phyloP scores from a whole-genome alignment of 2,113 vertebrate genomes.

The Ellobius talpinus region DNA sequence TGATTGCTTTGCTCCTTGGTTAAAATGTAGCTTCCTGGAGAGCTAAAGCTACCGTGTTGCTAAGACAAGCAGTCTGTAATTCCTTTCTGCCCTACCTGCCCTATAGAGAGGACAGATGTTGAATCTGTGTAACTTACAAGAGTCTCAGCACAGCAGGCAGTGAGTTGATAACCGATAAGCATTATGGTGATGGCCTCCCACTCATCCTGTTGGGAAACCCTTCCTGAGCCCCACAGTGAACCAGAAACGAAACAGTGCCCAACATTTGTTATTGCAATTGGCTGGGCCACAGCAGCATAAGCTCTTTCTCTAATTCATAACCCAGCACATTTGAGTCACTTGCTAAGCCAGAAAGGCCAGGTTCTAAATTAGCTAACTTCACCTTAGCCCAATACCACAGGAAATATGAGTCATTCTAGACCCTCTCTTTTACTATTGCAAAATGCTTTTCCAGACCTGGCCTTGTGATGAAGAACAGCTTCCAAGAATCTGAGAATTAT shows the following conservation, averaged over 20 bases:
- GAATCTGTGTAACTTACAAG: background rate
- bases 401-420: background rate
- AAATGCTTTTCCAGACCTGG: slow-evolving; percentile 1
- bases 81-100: slow-evolving; percentile 2
- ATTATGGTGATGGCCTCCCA: background rate
- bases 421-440: background rate
- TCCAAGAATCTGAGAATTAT: background rate
- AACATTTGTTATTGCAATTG: background rate
- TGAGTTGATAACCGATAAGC: background rate
- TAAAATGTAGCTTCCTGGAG: slow-evolving; percentile 52
- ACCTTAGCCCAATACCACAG: background rate
- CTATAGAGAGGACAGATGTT: slow-evolving; percentile 1
- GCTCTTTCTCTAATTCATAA: background rate
- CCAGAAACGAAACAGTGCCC: slow-evolving; percentile 21
- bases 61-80: slow-evolving; percentile 40
- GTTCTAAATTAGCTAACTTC: slow-evolving; percentile 1
- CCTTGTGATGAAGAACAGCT: slow-evolving; percentile 13
- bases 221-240: background rate
- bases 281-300: background rate
- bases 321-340: slow-evolving; percentile 1
- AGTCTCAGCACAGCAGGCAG: background rate
- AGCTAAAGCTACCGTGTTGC: slow-evolving; percentile 53
- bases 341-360: slow-evolving; percentile 7
- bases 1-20: slow-evolving; percentile 57
- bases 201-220: slow-evolving; percentile 35